A percentile compares a stretch with the other conserved stretches of the same genome.
Conservation (phyloP, 53 echinoderm and acorn worm genomes). For the Astropecten irregularis region DNA sequence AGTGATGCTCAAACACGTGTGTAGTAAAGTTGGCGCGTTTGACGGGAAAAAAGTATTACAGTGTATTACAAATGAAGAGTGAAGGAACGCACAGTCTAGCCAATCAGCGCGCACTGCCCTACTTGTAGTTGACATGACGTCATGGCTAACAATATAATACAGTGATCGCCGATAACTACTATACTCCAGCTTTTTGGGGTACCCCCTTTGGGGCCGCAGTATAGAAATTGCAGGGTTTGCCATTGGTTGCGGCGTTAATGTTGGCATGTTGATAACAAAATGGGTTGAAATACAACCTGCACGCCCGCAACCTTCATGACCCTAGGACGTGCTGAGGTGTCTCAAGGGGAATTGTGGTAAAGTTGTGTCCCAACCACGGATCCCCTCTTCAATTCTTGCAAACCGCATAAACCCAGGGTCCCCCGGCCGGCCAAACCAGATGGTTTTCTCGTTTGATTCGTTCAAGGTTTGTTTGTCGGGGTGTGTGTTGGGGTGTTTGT, state of each 20-base stretch:
- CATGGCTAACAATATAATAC: slow-evolving; percentile 23
- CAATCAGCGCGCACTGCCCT: slow-evolving; percentile 32
- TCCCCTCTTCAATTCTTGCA: not conserved
- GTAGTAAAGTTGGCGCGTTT: slow-evolving; percentile 18
- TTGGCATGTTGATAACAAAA: slow-evolving; percentile 20
- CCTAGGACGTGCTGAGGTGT: not conserved
- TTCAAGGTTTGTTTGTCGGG: too few relatives aligned
- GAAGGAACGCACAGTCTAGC: not conserved
- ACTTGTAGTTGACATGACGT: slow-evolving; percentile 43
- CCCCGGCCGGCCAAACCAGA: too few relatives aligned
- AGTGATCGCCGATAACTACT: not conserved
- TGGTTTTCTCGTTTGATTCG: too few relatives aligned
- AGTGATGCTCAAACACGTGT: too few relatives aligned
- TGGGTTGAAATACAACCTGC: slow-evolving; percentile 24
- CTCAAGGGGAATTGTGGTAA: not conserved
- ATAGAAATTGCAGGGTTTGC: not conserved
- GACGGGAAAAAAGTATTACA: slow-evolving; percentile 11
- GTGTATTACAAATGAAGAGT: slow-evolving; percentile 9
- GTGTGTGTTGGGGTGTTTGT: too few relatives aligned
- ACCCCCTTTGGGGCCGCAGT: too few relatives aligned
- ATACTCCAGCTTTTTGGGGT: too few relatives aligned
- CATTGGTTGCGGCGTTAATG: not conserved
- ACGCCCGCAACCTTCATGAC: not conserved
- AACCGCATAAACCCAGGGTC: slow-evolving; percentile 33
- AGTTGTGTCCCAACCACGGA: not conserved